Evolutionary conservation across 2,888 invertebrate species (phyloP).

Genomic region (Polia nebulosa): DNA sequence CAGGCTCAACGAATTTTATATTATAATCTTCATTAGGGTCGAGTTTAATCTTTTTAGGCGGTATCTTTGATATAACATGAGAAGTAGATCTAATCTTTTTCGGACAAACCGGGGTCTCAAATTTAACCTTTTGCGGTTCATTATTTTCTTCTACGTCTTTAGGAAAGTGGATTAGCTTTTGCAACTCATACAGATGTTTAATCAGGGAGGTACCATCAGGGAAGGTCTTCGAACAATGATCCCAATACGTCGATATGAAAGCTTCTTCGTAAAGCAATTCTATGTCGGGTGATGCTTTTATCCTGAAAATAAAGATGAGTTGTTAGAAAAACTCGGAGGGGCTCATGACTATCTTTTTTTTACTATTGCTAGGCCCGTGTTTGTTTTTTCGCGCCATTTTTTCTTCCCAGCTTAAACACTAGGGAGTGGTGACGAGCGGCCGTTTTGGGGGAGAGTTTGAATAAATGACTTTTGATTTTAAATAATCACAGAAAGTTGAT

Average conservation of each 20-base stretch:
- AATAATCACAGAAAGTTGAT: too few relatives aligned
- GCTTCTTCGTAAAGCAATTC: constrained; percentile 57
- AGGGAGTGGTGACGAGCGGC: too few relatives aligned
- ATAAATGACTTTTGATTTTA: too few relatives aligned
- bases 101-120: rapidly evolving
- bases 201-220: constrained; percentile 70
- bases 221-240: constrained; percentile 75
- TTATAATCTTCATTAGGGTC: neutral
- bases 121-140: neutral
- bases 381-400: too few relatives aligned
- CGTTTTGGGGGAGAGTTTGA: too few relatives aligned
- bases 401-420: too few relatives aligned
- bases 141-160: constrained; percentile 7
- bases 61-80: too few relatives aligned
- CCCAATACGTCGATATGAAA: constrained; percentile 63
- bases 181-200: constrained; percentile 74
- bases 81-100: too few relatives aligned
- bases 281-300: constrained; percentile 42
- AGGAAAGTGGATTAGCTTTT: constrained; percentile 61
- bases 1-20: constrained; percentile 48
- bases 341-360: too few relatives aligned
- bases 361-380: too few relatives aligned
- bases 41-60: constrained; percentile 29
- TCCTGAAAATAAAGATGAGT: constrained; percentile 45
- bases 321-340: too few relatives aligned